Conservation (phyloP, 2,888 invertebrate genomes). For the Phortica magna region DNA sequence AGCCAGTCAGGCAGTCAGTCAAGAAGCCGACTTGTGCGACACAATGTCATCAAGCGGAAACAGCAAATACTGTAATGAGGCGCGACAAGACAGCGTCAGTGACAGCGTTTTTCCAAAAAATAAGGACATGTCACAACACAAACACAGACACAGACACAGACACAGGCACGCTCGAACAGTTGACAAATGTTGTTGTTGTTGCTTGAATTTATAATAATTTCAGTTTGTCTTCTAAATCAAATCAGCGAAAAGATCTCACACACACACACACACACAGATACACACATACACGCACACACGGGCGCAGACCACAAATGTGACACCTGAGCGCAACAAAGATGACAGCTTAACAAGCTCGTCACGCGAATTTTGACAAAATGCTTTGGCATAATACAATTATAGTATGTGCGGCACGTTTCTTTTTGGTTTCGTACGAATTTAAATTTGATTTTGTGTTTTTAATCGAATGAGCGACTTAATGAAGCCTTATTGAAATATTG, state of each 20-base stretch:
- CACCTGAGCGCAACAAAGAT: neutral
- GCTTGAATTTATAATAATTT: too few species aligned
- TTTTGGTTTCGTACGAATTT: constrained; percentile 2
- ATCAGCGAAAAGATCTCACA: too few species aligned
- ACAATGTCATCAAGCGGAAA: neutral
- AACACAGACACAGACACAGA: neutral
- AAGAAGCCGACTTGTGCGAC: neutral
- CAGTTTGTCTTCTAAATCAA: too few species aligned
- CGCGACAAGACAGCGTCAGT: neutral
- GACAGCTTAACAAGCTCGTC: neutral
- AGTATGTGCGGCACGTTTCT: neutral
- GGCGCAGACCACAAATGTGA: too few species aligned
- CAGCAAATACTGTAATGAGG: constrained; percentile 8
- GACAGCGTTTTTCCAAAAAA: neutral
- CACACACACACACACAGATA: too few species aligned
- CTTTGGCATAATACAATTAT: neutral
- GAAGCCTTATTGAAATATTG: constrained; percentile 12
- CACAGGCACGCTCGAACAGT: too few species aligned
- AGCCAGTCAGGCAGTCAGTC: neutral
- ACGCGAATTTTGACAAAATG: neutral
- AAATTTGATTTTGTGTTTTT: neutral
- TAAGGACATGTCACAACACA: neutral
- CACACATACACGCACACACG: too few species aligned
- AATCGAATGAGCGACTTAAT: constrained; percentile 11
- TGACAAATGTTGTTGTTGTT: too few species aligned